Evolutionary conservation across 2,797 vertebrate genomes (phyloP), one percentile per base, ranked within the genome.

Genomic region (Hypotaenidia okinawae): DNA sequence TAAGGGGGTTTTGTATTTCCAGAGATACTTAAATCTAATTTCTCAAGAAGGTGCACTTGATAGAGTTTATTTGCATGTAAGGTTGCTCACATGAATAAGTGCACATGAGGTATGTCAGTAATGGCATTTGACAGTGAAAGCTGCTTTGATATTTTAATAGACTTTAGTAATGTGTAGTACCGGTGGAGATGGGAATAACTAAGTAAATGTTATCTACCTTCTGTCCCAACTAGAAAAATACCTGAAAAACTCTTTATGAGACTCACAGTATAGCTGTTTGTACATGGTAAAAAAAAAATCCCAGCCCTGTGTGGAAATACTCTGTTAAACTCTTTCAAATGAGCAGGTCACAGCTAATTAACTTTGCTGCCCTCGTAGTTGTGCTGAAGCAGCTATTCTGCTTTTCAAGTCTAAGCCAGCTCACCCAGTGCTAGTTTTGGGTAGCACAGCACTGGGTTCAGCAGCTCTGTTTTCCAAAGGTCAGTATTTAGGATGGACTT

Each of bases 361-460:
- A 69, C 74, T 91, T 83, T 82, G 78, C 88, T 76, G 67, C 77
- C 74, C 17, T 82, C 39, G 12, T 3, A 6, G 47, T 85, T 79
- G 67, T 90, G 95, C 94, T 95, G 93, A 93, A 87, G 15, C 84
- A 95, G 94, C 93, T 82, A 4, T 87, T 93, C 74, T 76, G 55
- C 88, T 90, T 80, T 74, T 79, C n/a, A 39, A 49, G 43, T n/a
- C 47, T 78, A 64, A 95, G 69, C 63, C 0, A 1, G 47, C 83
- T 90, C 63, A 63, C 47, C 55, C 90, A 28, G 47, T 30, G 47
- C 92, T 84, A 17, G 47, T 67, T 95, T 90, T 87, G 67, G 55
- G 86, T 67, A 47, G 80, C 32, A 39, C 52, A 73, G 59, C 76
- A 11, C n/a, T 4, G 39, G 1, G 13, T 81, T 83, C 79, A 91